phyloP scores from a whole-genome alignment of 2,797 vertebrate genomes.

The Melanotaenia maccullochi region DNA sequence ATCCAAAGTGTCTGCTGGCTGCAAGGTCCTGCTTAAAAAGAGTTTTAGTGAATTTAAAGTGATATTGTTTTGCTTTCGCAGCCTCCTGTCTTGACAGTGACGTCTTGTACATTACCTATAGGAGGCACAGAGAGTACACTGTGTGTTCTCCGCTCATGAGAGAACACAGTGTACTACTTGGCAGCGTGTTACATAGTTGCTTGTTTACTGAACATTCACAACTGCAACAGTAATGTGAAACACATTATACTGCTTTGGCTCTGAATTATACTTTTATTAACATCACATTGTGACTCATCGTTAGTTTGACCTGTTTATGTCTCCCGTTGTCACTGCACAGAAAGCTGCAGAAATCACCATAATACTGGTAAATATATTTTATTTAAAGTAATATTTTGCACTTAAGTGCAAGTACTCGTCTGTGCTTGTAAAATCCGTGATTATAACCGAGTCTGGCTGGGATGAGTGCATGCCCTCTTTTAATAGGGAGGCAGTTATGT shows the following conservation, averaged over 20 bases:
- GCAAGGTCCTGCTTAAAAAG: background rate
- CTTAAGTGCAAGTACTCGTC: background rate
- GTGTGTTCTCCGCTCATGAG: conserved; percentile 28
- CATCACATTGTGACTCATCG: background rate
- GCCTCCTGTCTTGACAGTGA: background rate
- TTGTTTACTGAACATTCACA: background rate
- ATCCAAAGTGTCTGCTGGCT: background rate
- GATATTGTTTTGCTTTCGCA: background rate
- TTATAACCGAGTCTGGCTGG: background rate
- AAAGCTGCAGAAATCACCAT: background rate
- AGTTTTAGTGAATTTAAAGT: background rate
- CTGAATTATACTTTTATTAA: background rate
- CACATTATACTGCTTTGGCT: background rate
- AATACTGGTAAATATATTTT: background rate
- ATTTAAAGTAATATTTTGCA: fast-evolving
- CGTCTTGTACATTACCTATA: conserved; percentile 41
- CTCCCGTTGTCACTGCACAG: conserved; percentile 25
- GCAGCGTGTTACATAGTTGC: conserved; percentile 17
- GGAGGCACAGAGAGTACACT: conserved; percentile 43
- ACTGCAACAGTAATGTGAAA: background rate
- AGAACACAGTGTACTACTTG: conserved; percentile 75
- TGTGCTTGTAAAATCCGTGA: background rate
- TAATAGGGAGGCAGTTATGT: conserved; percentile 48
- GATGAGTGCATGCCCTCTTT: conserved; percentile 25
- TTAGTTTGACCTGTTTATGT: conserved; percentile 33